A percentile compares a stretch with the other conserved stretches of the same genome.
These are phyloP conservation scores for Lordiphosa mommai DNA, from an alignment of 1,140 invertebrate genomes.

Conservation along the genomic window DNA sequence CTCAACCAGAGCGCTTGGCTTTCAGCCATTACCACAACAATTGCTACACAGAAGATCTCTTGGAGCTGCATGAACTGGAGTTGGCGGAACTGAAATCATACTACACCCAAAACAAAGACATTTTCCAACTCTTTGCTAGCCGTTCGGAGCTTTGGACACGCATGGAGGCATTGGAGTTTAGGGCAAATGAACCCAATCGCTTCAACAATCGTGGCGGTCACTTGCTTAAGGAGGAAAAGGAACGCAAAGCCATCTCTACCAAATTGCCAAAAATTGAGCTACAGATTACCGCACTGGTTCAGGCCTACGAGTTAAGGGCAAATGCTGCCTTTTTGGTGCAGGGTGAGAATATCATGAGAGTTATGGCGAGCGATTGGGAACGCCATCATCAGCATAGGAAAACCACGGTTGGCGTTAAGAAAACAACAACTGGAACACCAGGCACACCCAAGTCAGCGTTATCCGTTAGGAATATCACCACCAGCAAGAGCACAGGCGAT, in stretches of 20 bases:
- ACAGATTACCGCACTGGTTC: slow-evolving; percentile 81
- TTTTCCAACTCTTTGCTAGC: slow-evolving; percentile 83
- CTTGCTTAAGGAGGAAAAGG: slow-evolving; percentile 89
- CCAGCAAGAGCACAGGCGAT: too few species aligned
- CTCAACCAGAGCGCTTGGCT: slow-evolving; percentile 81
- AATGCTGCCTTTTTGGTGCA: slow-evolving; percentile 81
- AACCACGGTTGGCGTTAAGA: neutral
- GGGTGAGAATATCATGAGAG: slow-evolving; percentile 81
- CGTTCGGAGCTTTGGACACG: slow-evolving; percentile 84
- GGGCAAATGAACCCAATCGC: slow-evolving; percentile 87
- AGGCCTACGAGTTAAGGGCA: slow-evolving; percentile 80
- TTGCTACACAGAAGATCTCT: slow-evolving; percentile 86
- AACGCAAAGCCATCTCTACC: slow-evolving; percentile 85
- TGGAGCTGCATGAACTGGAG: slow-evolving; percentile 87
- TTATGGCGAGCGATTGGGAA: slow-evolving; percentile 82
- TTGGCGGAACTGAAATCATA: slow-evolving; percentile 84
- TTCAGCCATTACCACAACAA: slow-evolving; percentile 83
- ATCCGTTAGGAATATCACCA: too few species aligned
- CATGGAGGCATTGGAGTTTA: slow-evolving; percentile 85
- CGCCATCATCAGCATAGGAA: slow-evolving; percentile 1
- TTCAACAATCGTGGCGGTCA: slow-evolving; percentile 91
- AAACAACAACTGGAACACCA: too few species aligned
- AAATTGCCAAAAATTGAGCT: slow-evolving; percentile 85
- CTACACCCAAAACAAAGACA: slow-evolving; percentile 84
- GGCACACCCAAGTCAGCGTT: too few species aligned